These are phyloP conservation scores for Tupaia chinensis DNA, from an alignment of 2,113 vertebrate species.

Conservation along the genomic window DNA sequence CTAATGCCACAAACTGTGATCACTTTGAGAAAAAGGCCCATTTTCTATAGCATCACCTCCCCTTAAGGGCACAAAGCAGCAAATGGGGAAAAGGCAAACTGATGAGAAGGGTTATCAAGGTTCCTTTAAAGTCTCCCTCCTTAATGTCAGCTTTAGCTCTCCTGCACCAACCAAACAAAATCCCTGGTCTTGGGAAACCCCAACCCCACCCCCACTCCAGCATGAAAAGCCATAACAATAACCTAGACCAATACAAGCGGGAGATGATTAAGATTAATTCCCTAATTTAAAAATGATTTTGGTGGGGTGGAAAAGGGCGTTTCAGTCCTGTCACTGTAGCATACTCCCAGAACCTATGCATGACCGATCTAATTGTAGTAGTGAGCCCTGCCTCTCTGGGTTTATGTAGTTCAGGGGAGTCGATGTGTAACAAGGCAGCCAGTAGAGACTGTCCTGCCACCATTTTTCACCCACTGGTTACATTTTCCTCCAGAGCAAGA, in stretches of 20 bases:
- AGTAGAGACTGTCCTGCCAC: not conserved
- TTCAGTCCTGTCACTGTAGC: slow-evolving; percentile 76
- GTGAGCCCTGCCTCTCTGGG: not conserved
- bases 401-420: slow-evolving; percentile 44
- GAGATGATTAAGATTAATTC: slow-evolving; percentile 86
- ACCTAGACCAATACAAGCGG: not conserved
- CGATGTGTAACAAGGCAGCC: slow-evolving; percentile 66
- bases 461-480: slow-evolving; percentile 1
- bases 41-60: not conserved
- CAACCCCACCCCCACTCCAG: not conserved
- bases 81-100: not conserved
- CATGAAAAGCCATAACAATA: slow-evolving; percentile 59
- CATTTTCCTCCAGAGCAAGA: slow-evolving; percentile 69
- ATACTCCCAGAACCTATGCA: slow-evolving; percentile 66
- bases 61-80: not conserved
- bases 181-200: not conserved
- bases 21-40: not conserved
- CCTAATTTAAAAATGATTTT: slow-evolving; percentile 84
- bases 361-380: slow-evolving; percentile 71
- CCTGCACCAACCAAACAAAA: slow-evolving; percentile 39
- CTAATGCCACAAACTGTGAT: not conserved
- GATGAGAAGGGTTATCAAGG: not conserved
- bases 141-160: slow-evolving; percentile 20
- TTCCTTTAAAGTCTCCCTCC: not conserved
- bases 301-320: slow-evolving; percentile 83